A percentile compares a stretch with the other conserved stretches of the same genome.
Conservation (phyloP, 1,140 invertebrate species). For the Octopus bimaculoides region DNA sequence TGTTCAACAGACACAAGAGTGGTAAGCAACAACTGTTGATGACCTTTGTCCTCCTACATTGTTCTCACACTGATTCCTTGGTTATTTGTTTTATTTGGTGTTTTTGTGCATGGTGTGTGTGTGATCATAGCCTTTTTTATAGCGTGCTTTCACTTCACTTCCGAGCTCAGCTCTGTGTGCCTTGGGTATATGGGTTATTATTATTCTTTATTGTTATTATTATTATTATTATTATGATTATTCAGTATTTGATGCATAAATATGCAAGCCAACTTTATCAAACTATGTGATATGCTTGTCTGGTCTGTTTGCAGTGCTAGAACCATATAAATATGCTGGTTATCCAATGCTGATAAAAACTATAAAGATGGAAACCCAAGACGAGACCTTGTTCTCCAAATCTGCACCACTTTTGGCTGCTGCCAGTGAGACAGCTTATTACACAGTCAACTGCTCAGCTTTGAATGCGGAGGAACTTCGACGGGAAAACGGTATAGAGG, state of each 20-base stretch:
- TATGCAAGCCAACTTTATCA: too few species aligned
- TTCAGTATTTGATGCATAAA: too few species aligned
- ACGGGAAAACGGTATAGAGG: slow-evolving; percentile 87
- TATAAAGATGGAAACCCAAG: slow-evolving; percentile 87
- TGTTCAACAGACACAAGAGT: slow-evolving; percentile 87
- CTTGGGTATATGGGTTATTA: too few species aligned
- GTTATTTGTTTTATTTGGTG: too few species aligned
- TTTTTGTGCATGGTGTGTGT: too few species aligned
- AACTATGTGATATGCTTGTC: background rate
- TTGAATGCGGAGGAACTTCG: slow-evolving; percentile 97
- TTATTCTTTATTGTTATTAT: too few species aligned
- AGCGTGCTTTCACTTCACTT: too few species aligned
- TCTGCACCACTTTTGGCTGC: slow-evolving; percentile 80
- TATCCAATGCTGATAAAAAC: slow-evolving; percentile 97
- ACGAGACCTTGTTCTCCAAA: slow-evolving; percentile 87
- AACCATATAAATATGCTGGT: slow-evolving; percentile 98
- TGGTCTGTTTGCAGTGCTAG: slow-evolving; percentile 68
- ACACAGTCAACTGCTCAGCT: slow-evolving; percentile 94
- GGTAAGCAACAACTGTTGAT: slow-evolving; percentile 61
- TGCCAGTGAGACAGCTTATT: slow-evolving; percentile 91
- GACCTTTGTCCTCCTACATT: background rate
- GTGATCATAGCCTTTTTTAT: too few species aligned
- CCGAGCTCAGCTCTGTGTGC: too few species aligned
- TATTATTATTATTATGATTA: too few species aligned
- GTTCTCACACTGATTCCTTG: too few species aligned